Evolutionary conservation across 2,797 vertebrate genomes (phyloP).

Genomic region (Oreochromis grahami): DNA sequence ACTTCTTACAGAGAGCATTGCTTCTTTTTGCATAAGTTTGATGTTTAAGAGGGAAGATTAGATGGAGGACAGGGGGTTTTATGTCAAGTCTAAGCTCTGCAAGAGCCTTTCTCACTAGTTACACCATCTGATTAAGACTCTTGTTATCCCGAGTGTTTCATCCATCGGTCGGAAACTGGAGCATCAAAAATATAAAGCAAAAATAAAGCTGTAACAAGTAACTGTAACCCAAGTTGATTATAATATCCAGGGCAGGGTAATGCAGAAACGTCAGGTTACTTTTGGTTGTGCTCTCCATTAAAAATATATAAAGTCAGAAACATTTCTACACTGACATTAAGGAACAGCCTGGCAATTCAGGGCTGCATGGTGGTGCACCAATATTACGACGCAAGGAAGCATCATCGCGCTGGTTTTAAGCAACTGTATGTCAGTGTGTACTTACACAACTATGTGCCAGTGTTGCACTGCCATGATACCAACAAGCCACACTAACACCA

Average conservation of each 20-base stretch:
- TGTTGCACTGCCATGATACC: background rate
- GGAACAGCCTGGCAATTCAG: background rate
- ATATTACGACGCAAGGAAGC: background rate
- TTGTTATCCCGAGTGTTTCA: background rate
- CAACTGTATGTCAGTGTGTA: background rate
- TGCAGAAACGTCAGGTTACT: background rate
- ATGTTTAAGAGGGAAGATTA: slow-evolving; percentile 46
- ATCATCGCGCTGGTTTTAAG: background rate
- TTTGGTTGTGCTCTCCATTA: background rate
- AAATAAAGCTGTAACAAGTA: background rate
- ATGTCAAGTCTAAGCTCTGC: slow-evolving; percentile 29
- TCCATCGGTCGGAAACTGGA: slow-evolving; percentile 22
- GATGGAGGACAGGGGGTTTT: slow-evolving; percentile 18
- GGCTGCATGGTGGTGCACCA: background rate
- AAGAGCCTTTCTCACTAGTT: slow-evolving; percentile 11
- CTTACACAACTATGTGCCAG: background rate
- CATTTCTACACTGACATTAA: background rate
- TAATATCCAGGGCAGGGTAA: background rate
- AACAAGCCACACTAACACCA: background rate
- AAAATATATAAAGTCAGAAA: background rate
- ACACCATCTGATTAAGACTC: slow-evolving; percentile 23
- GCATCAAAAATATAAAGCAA: background rate
- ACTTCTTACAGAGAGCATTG: slow-evolving; percentile 54
- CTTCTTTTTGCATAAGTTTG: slow-evolving; percentile 62
- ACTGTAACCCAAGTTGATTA: background rate